Percentiles rank a stretch among this genome's conserved stretches.
Evolutionary conservation across 30 jellyfish, hydroid and myxozoan genomes (phyloP).

Genomic region (Turritopsis rubra): DNA sequence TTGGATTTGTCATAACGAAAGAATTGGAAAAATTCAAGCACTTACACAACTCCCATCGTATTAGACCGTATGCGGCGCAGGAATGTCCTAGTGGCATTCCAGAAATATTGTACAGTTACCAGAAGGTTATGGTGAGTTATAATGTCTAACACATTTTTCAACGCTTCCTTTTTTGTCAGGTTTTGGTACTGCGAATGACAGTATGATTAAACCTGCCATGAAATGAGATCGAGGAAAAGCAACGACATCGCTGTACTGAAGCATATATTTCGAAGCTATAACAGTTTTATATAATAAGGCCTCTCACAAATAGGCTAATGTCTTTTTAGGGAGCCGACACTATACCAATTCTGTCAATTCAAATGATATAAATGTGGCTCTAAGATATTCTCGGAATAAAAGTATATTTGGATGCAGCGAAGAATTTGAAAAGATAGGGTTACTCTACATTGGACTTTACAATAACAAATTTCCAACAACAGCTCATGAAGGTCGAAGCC

Average conservation of each 20-base stretch:
- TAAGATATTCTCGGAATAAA: slow-evolving; percentile 9
- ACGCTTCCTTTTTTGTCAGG: not conserved
- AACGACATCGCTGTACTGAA: too few relatives aligned
- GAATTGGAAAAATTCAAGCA: not conserved
- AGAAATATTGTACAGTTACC: not conserved
- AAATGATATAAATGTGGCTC: not conserved
- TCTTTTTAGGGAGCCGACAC: not conserved
- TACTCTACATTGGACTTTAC: not conserved
- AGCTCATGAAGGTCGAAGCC: not conserved
- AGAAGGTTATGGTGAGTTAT: not conserved
- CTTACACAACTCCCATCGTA: not conserved
- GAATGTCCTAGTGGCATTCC: not conserved
- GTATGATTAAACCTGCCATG: not conserved
- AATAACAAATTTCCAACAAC: slow-evolving; percentile 5
- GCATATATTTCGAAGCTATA: too few relatives aligned
- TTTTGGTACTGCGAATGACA: not conserved
- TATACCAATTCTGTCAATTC: not conserved
- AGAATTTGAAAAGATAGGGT: not conserved
- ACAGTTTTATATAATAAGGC: not conserved
- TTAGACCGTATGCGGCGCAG: not conserved
- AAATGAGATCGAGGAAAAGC: not conserved
- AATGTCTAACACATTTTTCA: not conserved
- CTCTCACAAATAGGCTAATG: not conserved
- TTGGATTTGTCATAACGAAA: not conserved
- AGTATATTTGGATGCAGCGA: slow-evolving; percentile 1